These are phyloP conservation scores for human DNA, from an alignment of 2,113 vertebrate genomes.

Conservation along the genomic window DNA sequence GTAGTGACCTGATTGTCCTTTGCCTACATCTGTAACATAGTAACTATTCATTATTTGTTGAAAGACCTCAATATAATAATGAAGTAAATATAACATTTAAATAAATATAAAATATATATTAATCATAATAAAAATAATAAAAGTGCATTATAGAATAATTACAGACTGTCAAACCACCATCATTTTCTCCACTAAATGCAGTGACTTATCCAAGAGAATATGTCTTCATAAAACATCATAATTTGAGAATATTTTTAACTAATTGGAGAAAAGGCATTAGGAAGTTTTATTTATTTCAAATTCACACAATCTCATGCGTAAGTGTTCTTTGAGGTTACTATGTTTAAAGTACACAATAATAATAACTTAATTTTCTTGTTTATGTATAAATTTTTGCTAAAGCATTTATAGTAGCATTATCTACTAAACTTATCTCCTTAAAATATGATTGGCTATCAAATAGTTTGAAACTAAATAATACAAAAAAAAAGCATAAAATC, in stretches of 20 bases:
- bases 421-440: neutral
- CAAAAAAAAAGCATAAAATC: neutral
- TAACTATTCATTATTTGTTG: neutral
- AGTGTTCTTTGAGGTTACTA: neutral
- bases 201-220: neutral
- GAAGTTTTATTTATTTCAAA: neutral
- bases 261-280: neutral
- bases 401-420: neutral
- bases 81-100: neutral
- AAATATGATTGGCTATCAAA: neutral
- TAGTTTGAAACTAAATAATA: conserved; percentile 7
- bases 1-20: neutral
- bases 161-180: neutral
- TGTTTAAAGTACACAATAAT: neutral
- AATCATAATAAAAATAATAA: conserved; percentile 11
- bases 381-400: neutral
- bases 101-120: neutral
- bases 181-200: neutral
- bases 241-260: neutral
- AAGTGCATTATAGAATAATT: neutral
- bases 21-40: neutral
- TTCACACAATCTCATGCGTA: neutral
- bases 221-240: neutral
- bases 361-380: conserved; percentile 26
- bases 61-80: neutral